Conservation (phyloP, 2,888 invertebrate genomes). For the Philopedon plagiatum region DNA sequence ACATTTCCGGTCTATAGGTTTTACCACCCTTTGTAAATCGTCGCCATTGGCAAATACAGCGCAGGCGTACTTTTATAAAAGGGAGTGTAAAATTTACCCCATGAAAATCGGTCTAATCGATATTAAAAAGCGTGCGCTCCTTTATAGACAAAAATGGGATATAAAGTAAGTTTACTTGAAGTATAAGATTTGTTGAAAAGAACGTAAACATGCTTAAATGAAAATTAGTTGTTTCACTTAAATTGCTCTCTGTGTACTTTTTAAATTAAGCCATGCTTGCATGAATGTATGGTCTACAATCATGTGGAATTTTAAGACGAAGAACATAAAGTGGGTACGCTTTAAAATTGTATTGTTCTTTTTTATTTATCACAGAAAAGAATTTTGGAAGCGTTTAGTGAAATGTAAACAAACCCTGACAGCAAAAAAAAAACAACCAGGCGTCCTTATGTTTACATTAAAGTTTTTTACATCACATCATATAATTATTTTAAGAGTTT, state of each 20-base stretch:
- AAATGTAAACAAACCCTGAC: no score
- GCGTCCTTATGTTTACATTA: no score
- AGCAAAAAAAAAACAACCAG: no score
- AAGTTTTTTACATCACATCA: no score
- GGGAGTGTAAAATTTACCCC: conserved; percentile 46
- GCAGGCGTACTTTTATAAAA: background rate
- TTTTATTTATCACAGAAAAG: no score
- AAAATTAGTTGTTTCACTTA: background rate
- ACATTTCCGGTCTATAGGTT: conserved; percentile 63
- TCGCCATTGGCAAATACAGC: conserved; percentile 4
- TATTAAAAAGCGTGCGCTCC: conserved; percentile 62
- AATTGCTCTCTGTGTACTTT: background rate
- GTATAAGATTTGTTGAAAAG: background rate
- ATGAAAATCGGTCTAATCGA: conserved; percentile 59
- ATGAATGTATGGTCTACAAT: no score
- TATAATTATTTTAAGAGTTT: no score
- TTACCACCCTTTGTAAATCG: conserved; percentile 63
- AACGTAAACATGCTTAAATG: background rate
- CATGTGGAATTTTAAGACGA: no score
- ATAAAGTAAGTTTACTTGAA: background rate
- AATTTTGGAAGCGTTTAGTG: no score
- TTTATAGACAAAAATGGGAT: conserved; percentile 13
- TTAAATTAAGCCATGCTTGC: no score
- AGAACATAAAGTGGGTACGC: no score
- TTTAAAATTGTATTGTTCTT: no score